phyloP scores from a whole-genome alignment of 2,888 invertebrate species.

The Ophonus ardosiacus region DNA sequence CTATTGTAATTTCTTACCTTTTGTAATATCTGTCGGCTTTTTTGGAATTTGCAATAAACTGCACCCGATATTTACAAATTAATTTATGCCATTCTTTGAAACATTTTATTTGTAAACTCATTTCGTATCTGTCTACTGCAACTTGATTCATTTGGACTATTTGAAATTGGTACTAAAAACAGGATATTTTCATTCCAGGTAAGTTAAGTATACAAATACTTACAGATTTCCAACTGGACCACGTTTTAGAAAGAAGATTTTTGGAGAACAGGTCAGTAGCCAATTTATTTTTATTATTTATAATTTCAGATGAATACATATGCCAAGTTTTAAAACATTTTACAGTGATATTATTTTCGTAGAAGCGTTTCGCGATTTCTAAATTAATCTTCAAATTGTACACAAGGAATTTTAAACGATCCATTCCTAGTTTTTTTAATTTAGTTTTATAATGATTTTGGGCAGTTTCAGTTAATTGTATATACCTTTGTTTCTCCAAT shows the following conservation, averaged over 20 bases:
- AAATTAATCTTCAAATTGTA: conserved; percentile 72
- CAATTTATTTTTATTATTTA: conserved; percentile 76
- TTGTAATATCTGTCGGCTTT: conserved; percentile 76
- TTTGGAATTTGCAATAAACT: conserved; percentile 68
- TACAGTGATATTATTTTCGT: conserved; percentile 68
- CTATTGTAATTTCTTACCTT: conserved; percentile 74
- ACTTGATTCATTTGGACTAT: conserved; percentile 81
- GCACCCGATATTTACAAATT: conserved; percentile 69
- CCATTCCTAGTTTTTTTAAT: conserved; percentile 72
- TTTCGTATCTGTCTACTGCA: conserved; percentile 85
- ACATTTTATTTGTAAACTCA: conserved; percentile 72
- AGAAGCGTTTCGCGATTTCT: conserved; percentile 69
- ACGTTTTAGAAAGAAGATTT: conserved; percentile 68
- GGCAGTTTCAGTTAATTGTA: conserved; percentile 75
- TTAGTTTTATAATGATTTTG: conserved; percentile 74
- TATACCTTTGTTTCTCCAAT: conserved; percentile 75
- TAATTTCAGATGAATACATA: conserved; percentile 76
- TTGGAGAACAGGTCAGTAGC: conserved; percentile 79
- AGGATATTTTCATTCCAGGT: conserved; percentile 7
- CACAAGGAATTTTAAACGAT: conserved; percentile 73
- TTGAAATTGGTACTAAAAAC: conserved; percentile 75
- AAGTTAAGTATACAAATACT: background rate
- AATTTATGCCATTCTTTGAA: conserved; percentile 72
- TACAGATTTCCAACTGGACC: conserved; percentile 25
- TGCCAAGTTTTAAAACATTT: conserved; percentile 68